Evolutionary conservation across 2,888 invertebrate genomes (phyloP), one percentile per base, ranked within the genome.

Genomic region (Tinea trinotella): DNA sequence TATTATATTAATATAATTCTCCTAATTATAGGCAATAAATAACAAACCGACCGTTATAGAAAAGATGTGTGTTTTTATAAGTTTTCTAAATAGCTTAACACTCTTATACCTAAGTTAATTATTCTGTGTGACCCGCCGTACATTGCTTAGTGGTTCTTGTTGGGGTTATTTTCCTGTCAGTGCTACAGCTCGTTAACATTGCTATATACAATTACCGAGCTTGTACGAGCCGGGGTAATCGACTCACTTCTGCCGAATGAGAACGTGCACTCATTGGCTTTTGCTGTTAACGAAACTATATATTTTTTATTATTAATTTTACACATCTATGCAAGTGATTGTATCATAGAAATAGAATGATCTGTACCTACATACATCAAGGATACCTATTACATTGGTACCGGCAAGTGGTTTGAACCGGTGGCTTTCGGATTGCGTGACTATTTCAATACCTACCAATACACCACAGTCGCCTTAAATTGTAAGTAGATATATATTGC

Each of bases 201-300:
- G 46, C 55, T 54, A 40, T 15, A 48, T 35, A 57, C 59, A 58
- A 59, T 59, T 59, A 59, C 58, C 4, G 49, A 55, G 57, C 55
- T 56, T 55, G 50, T 15, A 15, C 24, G 50, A 20, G 30, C 22
- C n/a, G 5, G 6, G 35, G 30, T 30, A 30, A 30, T 30, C 30
- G 30, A 30, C 30, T 30, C 2, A 30, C 30, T 30, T 30, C 30
- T 30, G 7, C 30, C 7, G 30, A 30, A 30, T 30, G 30, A 30
- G 30, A 30, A 30, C 30, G 30, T 30, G 30, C n/a, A 30, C 30
- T 30, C 30, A n/a, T 10, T 30, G 7, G 7, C 30, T 7, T 30
- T 30, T 30, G 30, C 7, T 30, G 30, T 7, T 7, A 24, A 24
- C 9, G 9, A 24, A 9, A 7, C 24, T 24, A 24, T 9, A 24